Base-by-base conservation (phyloP, 2,797 vertebrate species). In the Carduelis carduelis region DNA sequence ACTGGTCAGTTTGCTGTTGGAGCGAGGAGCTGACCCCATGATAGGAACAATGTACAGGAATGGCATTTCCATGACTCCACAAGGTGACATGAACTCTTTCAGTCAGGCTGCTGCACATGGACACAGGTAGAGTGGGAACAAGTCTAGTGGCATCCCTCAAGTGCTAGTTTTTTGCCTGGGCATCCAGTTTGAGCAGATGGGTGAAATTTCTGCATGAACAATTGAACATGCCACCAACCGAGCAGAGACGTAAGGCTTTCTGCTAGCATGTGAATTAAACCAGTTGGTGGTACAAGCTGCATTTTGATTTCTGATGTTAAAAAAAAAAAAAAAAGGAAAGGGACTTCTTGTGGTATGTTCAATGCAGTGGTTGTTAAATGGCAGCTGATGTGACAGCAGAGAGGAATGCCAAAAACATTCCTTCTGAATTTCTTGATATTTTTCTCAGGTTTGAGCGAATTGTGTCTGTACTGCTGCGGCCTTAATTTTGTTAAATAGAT, bases 61-160 rank as follows among this genome's bases (percentile, higher is more conserved):
- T 15, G 99, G 99, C 89, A 99, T 99, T 98, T 99, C 99, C 94
- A 98, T 99, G 3, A 98, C 99, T 32, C 98, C 99, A 20, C 99
- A 99, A 97, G 99, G 99, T 82, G 99, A 99, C 97, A 99, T 99
- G 99, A 99, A 99, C 97, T 99, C 99, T 86, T 99, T 99, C 98
- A 99, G 99, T 98, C 98, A 99, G 98, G 99, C 99, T 19, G 99
- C 99, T 76, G 99, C 99, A 84, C 99, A 99, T 47, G 99, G 99
- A 96, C 99, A 99, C 98, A 99, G 99, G 99, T 99, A 98, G 96
- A 95, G 96, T 97, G 97, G 97, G 95, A 84, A 93, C 28, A 90
- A 94, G 95, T 96, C 90, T 76, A 91, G 91, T 84, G 89, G 44
- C 69, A 61, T 96, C 60, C 28, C 77, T 90, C 68, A 89, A 57